phyloP scores from a whole-genome alignment of 1,140 invertebrate species.

The Microplitis mediator region DNA sequence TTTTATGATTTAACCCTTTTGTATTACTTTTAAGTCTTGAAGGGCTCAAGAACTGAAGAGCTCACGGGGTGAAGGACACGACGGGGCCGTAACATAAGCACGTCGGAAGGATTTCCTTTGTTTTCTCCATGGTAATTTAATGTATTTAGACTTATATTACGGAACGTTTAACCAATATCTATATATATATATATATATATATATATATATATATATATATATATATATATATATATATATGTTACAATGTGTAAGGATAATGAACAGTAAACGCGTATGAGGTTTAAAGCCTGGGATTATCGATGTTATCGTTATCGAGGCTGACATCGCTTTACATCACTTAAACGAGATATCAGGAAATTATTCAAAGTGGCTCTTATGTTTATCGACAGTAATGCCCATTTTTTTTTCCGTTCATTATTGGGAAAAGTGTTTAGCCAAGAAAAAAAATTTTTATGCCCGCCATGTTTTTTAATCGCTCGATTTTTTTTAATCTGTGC shows the following conservation, averaged over 20 bases:
- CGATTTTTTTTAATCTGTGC: too few relatives aligned
- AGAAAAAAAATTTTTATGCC: neutral
- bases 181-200: too few relatives aligned
- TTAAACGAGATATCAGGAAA: neutral
- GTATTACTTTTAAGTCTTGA: neutral
- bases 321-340: conserved; percentile 29
- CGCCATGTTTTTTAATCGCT: too few relatives aligned
- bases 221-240: conserved; percentile 28
- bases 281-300: conserved; percentile 29
- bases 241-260: conserved; percentile 1
- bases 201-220: conserved; percentile 30
- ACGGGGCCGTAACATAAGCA: neutral
- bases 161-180: conserved; percentile 24
- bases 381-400: neutral
- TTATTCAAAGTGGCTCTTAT: neutral
- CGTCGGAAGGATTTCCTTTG: conserved; percentile 18
- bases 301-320: conserved; percentile 34
- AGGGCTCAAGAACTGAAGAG: neutral
- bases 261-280: conserved; percentile 14
- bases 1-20: neutral
- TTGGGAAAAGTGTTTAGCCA: neutral
- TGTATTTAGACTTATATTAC: conserved; percentile 5
- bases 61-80: neutral
- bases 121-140: conserved; percentile 47
- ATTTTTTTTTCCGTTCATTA: neutral